These are phyloP conservation scores for Gallinago nigripennis DNA, from an alignment of 2,797 vertebrate genomes.

Conservation along the genomic window DNA sequence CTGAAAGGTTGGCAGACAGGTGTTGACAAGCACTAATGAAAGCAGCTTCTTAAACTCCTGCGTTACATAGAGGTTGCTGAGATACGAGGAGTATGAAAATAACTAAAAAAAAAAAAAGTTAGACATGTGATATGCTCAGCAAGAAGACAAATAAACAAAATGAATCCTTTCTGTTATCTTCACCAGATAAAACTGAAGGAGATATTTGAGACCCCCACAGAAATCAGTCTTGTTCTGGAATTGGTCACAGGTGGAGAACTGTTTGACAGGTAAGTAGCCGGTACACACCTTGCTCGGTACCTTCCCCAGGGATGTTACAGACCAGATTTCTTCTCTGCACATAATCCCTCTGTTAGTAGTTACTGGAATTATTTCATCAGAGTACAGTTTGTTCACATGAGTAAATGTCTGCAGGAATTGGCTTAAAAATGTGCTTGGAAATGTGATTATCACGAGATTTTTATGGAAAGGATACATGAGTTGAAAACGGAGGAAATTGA, in stretches of 20 bases:
- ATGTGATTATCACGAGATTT: background rate
- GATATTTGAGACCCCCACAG: slow-evolving; percentile 88
- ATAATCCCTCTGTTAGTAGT: background rate
- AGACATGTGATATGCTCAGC: background rate
- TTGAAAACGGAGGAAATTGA: background rate
- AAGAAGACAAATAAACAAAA: background rate
- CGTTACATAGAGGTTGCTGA: background rate
- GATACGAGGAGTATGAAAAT: background rate
- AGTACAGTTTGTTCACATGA: background rate
- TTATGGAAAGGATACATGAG: background rate
- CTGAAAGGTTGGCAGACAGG: background rate
- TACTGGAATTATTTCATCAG: background rate
- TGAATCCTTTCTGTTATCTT: slow-evolving; percentile 14
- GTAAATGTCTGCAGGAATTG: background rate
- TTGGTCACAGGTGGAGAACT: slow-evolving; percentile 88
- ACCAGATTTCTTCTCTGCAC: background rate
- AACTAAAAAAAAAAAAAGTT: background rate
- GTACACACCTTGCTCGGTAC: background rate
- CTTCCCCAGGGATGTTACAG: background rate
- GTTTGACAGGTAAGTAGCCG: slow-evolving; percentile 84
- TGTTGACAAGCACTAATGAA: background rate
- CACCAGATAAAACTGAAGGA: slow-evolving; percentile 89
- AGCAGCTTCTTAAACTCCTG: background rate
- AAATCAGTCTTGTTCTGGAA: slow-evolving; percentile 89
- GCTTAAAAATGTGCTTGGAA: background rate